Base-by-base conservation (phyloP, 2,888 invertebrate genomes). In the Onchidella celtica region DNA sequence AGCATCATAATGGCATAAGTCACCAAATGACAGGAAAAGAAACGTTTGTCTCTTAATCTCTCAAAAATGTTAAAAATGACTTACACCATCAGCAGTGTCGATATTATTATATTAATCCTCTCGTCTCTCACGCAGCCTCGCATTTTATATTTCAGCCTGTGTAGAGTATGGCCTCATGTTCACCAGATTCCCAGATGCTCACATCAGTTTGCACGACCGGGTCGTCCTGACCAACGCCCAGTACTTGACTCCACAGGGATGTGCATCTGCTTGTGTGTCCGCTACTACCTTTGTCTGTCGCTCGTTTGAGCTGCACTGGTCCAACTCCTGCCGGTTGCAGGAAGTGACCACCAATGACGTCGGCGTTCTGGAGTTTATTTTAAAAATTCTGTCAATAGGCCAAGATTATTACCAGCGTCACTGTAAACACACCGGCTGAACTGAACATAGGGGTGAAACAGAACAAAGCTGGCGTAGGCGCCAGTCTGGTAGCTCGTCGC, bases 61-160 rank as follows among this genome's bases (percentile, higher is more conserved):
- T n/a, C n/a, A n/a, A n/a, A n/a, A n/a, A n/a, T n/a, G n/a, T n/a
- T n/a, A n/a, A n/a, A n/a, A n/a, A n/a, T n/a, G n/a, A n/a, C n/a
- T n/a, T n/a, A n/a, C n/a, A n/a, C n/a, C n/a, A n/a, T n/a, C n/a
- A n/a, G n/a, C n/a, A n/a, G n/a, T n/a, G n/a, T n/a, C n/a, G n/a
- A n/a, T n/a, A n/a, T n/a, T n/a, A n/a, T n/a, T n/a, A n/a, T n/a
- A n/a, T n/a, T n/a, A n/a, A n/a, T n/a, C n/a, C n/a, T n/a, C n/a
- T n/a, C n/a, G n/a, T n/a, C n/a, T n/a, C n/a, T n/a, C n/a, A n/a
- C n/a, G n/a, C n/a, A n/a, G n/a, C n/a, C n/a, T n/a, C n/a, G n/a
- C n/a, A n/a, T n/a, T n/a, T n/a, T n/a, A n/a, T n/a, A n/a, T 72
- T 72, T 32, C 72, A 72, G 72, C 29, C 3, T 72, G 72, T 21